Evolutionary conservation across 2,113 vertebrate species (phyloP).

Genomic region (Vicugna pacos): DNA sequence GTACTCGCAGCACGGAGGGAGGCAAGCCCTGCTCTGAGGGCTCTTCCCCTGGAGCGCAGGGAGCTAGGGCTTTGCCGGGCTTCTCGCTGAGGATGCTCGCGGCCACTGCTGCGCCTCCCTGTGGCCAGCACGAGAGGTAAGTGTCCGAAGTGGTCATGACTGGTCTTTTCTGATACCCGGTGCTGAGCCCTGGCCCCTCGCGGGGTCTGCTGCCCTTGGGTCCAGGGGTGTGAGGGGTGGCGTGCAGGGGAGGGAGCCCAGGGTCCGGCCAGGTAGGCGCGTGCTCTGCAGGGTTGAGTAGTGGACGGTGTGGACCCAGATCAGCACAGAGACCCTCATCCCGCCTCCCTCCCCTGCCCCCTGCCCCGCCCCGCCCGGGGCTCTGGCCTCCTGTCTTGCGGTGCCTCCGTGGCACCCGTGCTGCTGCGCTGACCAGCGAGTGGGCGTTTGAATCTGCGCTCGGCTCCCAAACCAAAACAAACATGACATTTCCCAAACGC

Average conservation of each 20-base stretch:
- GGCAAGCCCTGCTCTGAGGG: not conserved
- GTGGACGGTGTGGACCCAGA: not conserved
- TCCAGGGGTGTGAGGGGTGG: accelerated
- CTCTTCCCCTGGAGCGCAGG: not conserved
- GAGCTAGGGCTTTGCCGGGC: not conserved
- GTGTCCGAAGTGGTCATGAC: not conserved
- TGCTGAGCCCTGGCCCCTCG: not conserved
- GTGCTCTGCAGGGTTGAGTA: not conserved
- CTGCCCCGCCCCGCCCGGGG: accelerated
- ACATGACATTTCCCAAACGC: conserved; percentile 8
- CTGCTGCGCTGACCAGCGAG: not conserved
- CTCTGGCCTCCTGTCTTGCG: not conserved
- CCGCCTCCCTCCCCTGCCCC: not conserved
- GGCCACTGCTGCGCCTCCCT: accelerated
- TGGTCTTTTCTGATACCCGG: not conserved
- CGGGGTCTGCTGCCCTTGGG: not conserved
- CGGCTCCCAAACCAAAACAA: not conserved
- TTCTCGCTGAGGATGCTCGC: not conserved
- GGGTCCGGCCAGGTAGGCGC: not conserved
- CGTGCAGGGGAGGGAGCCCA: not conserved
- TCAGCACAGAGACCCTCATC: not conserved
- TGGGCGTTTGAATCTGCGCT: not conserved
- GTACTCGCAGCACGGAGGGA: not conserved
- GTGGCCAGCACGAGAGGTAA: not conserved
- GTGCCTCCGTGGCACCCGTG: too few relatives aligned